A percentile compares a stretch with the other conserved stretches of the same genome.
Conservation (phyloP, 2,113 vertebrate genomes). For the Cyrtonyx montezumae region DNA sequence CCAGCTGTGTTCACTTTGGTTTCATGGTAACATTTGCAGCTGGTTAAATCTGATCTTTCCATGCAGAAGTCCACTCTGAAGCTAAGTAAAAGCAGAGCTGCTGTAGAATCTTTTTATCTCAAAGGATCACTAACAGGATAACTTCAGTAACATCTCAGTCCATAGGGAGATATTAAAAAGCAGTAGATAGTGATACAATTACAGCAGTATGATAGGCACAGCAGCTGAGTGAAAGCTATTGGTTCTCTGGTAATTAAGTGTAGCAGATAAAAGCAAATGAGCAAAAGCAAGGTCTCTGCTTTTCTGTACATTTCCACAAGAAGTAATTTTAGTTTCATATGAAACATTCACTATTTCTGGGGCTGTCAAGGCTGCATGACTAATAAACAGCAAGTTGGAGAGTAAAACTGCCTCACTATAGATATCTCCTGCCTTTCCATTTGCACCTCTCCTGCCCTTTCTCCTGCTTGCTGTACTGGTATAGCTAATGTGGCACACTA, state of each 20-base stretch:
- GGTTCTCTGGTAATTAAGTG: not conserved
- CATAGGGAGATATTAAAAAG: not conserved
- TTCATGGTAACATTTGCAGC: not conserved
- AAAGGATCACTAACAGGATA: not conserved
- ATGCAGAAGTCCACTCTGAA: not conserved
- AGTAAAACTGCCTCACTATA: not conserved
- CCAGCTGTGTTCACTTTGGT: not conserved
- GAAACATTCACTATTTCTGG: not conserved
- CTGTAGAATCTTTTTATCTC: not conserved
- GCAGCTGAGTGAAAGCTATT: conserved; percentile 30
- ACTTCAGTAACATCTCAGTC: not conserved
- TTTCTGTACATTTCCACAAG: not conserved
- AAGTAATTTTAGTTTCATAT: not conserved
- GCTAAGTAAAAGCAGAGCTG: not conserved
- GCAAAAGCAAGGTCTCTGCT: not conserved
- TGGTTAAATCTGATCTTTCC: not conserved
- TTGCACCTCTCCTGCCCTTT: not conserved
- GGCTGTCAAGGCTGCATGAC: not conserved
- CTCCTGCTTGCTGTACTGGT: not conserved
- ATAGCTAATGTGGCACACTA: not conserved
- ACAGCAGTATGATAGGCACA: not conserved
- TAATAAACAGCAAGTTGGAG: not conserved
- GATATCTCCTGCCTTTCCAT: not conserved
- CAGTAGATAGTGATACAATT: not conserved
- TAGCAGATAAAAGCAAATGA: not conserved